phyloP scores from a whole-genome alignment of 64 coral and sea anemone genomes.

The Catalaphyllia jardinei region DNA sequence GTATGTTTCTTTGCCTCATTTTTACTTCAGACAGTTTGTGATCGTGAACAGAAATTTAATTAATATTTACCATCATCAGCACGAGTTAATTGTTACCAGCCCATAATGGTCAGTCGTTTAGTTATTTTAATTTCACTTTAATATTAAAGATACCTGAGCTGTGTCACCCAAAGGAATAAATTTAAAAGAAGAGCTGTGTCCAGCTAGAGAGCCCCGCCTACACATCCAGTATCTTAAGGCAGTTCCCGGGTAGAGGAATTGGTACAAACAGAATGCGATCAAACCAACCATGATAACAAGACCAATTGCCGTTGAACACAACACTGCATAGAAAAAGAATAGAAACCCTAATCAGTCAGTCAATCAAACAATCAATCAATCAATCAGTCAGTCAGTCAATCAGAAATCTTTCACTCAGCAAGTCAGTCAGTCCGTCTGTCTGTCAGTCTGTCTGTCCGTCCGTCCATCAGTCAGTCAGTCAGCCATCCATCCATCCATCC shows the following conservation, averaged over 20 bases:
- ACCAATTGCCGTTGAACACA: background rate
- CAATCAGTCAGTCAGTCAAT: no score
- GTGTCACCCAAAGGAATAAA: slow-evolving; percentile 6
- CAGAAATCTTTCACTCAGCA: no score
- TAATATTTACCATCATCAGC: no score
- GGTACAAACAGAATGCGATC: slow-evolving; percentile 10
- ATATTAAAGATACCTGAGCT: background rate
- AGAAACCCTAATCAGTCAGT: background rate
- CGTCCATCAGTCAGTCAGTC: no score
- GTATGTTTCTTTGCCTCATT: no score
- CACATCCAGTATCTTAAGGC: slow-evolving; percentile 37
- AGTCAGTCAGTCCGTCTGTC: no score
- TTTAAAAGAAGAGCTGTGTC: slow-evolving; percentile 8
- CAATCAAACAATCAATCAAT: background rate
- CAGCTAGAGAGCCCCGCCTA: background rate
- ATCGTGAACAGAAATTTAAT: no score
- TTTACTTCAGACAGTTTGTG: no score
- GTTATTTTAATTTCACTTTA: no score
- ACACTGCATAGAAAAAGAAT: slow-evolving; percentile 16
- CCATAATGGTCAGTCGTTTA: background rate
- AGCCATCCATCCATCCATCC: no score
- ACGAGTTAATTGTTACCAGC: no score
- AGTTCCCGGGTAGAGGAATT: slow-evolving; percentile 40
- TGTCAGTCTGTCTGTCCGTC: no score
- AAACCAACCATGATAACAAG: slow-evolving; percentile 8